Evolutionary conservation across 2,113 vertebrate genomes (phyloP), one percentile per base, ranked within the genome.

Genomic region (Elachura formosa): DNA sequence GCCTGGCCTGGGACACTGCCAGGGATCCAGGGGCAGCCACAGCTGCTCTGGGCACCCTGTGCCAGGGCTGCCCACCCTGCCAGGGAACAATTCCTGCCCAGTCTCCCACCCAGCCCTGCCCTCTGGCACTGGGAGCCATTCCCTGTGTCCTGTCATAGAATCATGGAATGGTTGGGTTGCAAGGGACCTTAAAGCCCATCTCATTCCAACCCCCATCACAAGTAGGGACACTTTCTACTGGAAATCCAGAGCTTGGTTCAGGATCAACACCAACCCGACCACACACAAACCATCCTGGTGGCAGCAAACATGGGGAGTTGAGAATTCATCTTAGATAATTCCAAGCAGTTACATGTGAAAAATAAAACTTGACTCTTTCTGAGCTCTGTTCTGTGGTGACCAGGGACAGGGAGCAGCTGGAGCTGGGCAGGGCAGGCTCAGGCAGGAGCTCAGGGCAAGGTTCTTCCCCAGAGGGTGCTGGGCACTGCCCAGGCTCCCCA

Each of bases 401-500:
- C 52, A 59, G 20, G 2, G 45, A 25, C 33, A 81, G 38, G 15
- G n/a, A 3, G 25, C 0, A 1, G 68, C 67, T 74, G 38, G 52
- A 38, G 67, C 28, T 73, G 76, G 2, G 67, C 43, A 45, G 76
- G 36, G 43, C 13, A n/a, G 52, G 66, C 1, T 49, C 5, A 58
- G 51, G 58, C 4, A 43, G 58, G 11, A 36, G 33, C 2, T 34
- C 43, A 87, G 85, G 43, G 4, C 5, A 88, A 73, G 51, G 33
- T 5, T 43, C 76, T 73, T 64, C 59, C 43, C 51, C 43, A 64
- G 76, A 80, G 85, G 48, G 11, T 55, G 66, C 40, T 79, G 49
- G 84, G 84, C 75, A 87, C 75, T 87, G 84, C 17, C 9, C 74
- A 79, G 84, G 84, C 74, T 87, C 9, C 84, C 75, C 85, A 87